Conservation (phyloP, 2,113 vertebrate species). For the Gymnarchus niloticus region DNA sequence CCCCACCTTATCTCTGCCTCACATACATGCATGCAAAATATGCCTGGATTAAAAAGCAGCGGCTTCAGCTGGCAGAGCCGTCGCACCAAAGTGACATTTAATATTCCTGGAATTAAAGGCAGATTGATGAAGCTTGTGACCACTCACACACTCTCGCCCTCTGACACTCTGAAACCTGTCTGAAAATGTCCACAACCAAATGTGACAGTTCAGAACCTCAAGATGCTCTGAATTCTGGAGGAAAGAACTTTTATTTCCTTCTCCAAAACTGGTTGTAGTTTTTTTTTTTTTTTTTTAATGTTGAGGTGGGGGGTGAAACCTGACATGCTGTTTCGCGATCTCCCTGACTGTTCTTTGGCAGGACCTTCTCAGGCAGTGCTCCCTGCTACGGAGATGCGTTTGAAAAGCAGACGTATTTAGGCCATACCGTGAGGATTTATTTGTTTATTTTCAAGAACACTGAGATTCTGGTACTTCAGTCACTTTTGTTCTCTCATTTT, state of each 20-base stretch:
- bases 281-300: background rate
- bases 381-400: background rate
- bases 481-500: slow-evolving; percentile 16
- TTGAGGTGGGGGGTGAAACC: background rate
- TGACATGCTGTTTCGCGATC: slow-evolving; percentile 16
- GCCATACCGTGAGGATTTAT: slow-evolving; percentile 27
- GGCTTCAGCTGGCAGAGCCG: slow-evolving; percentile 16
- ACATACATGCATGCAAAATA: slow-evolving; percentile 40
- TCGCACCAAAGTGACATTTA: slow-evolving; percentile 25
- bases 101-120: slow-evolving; percentile 23
- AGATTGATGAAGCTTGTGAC: background rate
- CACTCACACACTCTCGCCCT: background rate
- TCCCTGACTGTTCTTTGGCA: slow-evolving; percentile 9
- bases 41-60: slow-evolving; percentile 34
- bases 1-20: slow-evolving; percentile 38
- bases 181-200: background rate
- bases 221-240: background rate
- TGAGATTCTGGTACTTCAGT: slow-evolving; percentile 28
- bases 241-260: background rate
- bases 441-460: slow-evolving; percentile 16
- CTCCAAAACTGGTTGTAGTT: slow-evolving; percentile 11
- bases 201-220: background rate
- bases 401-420: slow-evolving; percentile 34
- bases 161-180: background rate
- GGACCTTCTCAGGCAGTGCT: slow-evolving; percentile 16